phyloP scores from a whole-genome alignment of 2,113 vertebrate species.

The Oreotragus oreotragus region DNA sequence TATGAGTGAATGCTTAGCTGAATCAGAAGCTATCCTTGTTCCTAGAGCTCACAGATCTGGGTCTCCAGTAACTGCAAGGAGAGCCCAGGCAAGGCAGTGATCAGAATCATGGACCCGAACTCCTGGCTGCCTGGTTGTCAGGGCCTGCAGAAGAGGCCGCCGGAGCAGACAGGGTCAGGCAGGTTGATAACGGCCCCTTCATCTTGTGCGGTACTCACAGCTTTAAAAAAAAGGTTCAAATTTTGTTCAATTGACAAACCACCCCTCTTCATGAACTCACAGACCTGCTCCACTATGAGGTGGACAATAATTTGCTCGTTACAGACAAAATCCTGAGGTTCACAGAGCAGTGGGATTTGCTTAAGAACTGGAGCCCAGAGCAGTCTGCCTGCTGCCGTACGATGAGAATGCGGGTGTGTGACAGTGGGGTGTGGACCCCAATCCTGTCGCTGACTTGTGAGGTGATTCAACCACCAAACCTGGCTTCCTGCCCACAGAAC shows the following conservation, averaged over 20 bases:
- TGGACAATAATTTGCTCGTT: rapidly evolving
- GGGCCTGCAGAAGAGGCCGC: not conserved
- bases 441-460: rapidly evolving
- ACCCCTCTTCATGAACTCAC: rapidly evolving
- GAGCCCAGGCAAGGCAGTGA: not conserved
- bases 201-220: no score
- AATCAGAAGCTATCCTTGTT: not conserved
- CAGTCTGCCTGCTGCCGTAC: rapidly evolving
- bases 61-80: not conserved
- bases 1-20: not conserved
- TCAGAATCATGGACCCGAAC: rapidly evolving
- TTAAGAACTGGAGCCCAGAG: not conserved
- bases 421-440: rapidly evolving
- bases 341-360: no score
- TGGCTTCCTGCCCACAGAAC: rapidly evolving
- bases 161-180: not conserved
- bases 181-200: rapidly evolving
- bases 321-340: not conserved
- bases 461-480: no score
- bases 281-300: not conserved
- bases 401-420: rapidly evolving
- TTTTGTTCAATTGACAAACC: not conserved
- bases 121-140: rapidly evolving
- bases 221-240: not conserved
- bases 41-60: not conserved